Evolutionary conservation across 2,888 invertebrate genomes (phyloP), one percentile per base, ranked within the genome.

Genomic region (Apamea epomidion): DNA sequence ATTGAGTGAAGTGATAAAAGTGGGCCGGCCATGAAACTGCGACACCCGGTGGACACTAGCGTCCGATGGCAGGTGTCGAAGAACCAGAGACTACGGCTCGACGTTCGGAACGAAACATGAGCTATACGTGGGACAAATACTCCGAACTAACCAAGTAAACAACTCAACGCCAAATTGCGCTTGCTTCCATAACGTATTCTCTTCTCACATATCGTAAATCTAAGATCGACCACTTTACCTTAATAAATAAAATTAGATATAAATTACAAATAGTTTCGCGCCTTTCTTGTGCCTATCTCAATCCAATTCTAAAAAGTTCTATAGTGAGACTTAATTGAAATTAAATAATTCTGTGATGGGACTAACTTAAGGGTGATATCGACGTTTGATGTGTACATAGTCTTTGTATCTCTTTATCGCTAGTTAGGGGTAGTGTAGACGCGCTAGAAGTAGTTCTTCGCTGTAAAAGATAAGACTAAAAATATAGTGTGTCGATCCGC

Each of bases 21-120:
- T 95, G 94, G 96, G 96, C 94, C 95, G 96, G 97, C 97, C 97
- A 97, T 97, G 97, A 97, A 95, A 94, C 94, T 94, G 93, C 93
- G 95, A 94, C 93, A 95, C 87, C 93, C 93, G 88, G 92, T 91
- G 92, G 92, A 93, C 92, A 94, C 92, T 86, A 94, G 94, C 91
- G 96, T 94, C 92, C 93, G 96, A 94, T 96, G 97, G 97, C 94
- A 94, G 96, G 96, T 94, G 96, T 93, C 93, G 90, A 97, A 96
- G 96, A 93, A 94, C 92, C 96, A 96, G 91, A 97, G 96, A 95
- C 96, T 97, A 91, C 95, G 95, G 90, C 95, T 96, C 90, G 97
- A 97, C 91, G 95, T 96, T 86, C 95, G 97, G 93, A 97, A 97
- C 93, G 97, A 96, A 92, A 97, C 97, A 92, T 97, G 96, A 97